These are phyloP conservation scores for Girardinichthys multiradiatus DNA, from an alignment of 2,113 vertebrate genomes.

Conservation along the genomic window DNA sequence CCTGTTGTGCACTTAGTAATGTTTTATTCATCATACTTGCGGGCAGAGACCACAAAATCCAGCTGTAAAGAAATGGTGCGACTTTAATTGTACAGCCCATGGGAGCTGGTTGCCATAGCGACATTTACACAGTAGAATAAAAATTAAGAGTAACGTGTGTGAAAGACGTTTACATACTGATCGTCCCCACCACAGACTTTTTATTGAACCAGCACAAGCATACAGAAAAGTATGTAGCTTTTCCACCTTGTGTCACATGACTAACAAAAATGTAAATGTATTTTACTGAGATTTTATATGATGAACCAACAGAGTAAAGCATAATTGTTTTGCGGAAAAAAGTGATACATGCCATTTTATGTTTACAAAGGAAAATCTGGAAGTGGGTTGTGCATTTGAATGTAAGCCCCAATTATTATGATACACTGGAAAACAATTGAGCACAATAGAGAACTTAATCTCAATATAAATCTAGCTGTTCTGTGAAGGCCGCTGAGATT, in stretches of 20 bases:
- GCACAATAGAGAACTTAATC: background rate
- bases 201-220: slow-evolving; percentile 1
- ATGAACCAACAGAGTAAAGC: background rate
- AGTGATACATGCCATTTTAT: background rate
- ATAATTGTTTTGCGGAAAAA: background rate
- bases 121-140: slow-evolving; percentile 65
- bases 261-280: too few relatives aligned
- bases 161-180: slow-evolving; percentile 33
- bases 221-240: background rate
- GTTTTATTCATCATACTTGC: slow-evolving; percentile 76
- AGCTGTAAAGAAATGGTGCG: slow-evolving; percentile 72
- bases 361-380: background rate
- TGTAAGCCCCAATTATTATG: background rate
- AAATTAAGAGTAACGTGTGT: slow-evolving; percentile 57
- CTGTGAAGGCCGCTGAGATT: background rate
- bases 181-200: background rate
- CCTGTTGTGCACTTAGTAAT: slow-evolving; percentile 66
- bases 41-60: slow-evolving; percentile 68
- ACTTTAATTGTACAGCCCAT: slow-evolving; percentile 76
- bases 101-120: slow-evolving; percentile 72
- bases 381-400: background rate
- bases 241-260: too few relatives aligned
- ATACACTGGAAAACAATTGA: background rate
- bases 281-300: background rate
- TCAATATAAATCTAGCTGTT: too few relatives aligned